These are phyloP conservation scores for Euspilapteryx auroguttella DNA, from an alignment of 2,888 invertebrate species.

Conservation along the genomic window DNA sequence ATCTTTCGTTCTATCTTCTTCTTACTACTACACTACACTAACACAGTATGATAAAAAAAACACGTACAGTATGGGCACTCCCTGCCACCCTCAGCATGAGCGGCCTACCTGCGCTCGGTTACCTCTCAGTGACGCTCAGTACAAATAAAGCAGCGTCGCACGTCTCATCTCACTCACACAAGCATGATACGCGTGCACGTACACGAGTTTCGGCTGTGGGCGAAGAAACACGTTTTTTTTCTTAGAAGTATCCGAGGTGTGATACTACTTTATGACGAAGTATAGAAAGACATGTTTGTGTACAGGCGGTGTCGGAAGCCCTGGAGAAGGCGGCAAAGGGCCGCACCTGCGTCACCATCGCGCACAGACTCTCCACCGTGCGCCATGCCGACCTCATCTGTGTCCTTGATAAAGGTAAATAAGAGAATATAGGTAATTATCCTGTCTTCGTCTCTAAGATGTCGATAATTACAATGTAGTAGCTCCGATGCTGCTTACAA, in stretches of 20 bases:
- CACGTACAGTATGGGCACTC: no score
- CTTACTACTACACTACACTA: neutral
- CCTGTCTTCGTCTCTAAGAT: neutral
- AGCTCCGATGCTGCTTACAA: neutral
- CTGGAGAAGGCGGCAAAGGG: slow-evolving; percentile 70
- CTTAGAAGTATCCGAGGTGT: neutral
- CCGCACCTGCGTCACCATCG: slow-evolving; percentile 74
- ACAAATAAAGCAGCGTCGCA: no score
- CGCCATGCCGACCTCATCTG: slow-evolving; percentile 74
- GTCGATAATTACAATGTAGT: neutral
- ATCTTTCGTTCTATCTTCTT: neutral
- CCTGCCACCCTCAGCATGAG: no score
- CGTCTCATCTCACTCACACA: no score
- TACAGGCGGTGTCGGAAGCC: slow-evolving; percentile 69
- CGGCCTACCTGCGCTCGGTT: no score
- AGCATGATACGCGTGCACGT: no score
- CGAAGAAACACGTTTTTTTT: no score
- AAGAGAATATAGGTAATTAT: no score
- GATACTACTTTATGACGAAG: neutral
- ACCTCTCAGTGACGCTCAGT: no score
- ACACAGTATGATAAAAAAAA: neutral
- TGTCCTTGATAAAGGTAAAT: slow-evolving; percentile 70
- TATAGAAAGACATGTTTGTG: neutral
- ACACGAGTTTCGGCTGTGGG: no score
- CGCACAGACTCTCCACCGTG: slow-evolving; percentile 75